Evolutionary conservation across 1,140 invertebrate species (phyloP).

Genomic region (Ceratina japonica): DNA sequence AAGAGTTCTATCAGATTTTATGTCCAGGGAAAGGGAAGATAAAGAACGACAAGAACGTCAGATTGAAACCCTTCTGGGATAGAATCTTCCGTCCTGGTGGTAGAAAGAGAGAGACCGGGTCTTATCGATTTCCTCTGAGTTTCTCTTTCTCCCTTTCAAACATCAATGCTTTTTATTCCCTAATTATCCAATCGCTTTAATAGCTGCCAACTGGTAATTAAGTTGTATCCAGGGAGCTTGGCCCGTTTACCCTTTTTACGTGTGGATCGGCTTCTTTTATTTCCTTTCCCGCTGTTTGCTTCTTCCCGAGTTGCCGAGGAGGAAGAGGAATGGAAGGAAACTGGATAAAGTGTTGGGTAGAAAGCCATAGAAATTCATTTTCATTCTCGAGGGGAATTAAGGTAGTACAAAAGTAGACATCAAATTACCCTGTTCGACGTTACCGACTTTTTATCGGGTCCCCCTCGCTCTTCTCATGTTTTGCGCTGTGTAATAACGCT

Average conservation of each 20-base stretch:
- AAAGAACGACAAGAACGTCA: not conserved
- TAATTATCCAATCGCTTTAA: slow-evolving; percentile 48
- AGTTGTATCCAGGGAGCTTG: slow-evolving; percentile 30
- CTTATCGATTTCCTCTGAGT: slow-evolving; percentile 45
- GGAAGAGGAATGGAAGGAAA: slow-evolving; percentile 3
- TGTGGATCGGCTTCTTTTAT: not conserved
- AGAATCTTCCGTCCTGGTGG: slow-evolving; percentile 18
- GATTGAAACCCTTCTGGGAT: slow-evolving; percentile 19
- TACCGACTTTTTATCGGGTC: slow-evolving; percentile 21
- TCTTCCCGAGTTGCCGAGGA: not conserved
- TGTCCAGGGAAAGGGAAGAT: not conserved
- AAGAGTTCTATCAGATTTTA: too few species aligned
- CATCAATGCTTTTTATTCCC: slow-evolving; percentile 36
- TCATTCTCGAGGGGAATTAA: slow-evolving; percentile 52
- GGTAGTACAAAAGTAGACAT: slow-evolving; percentile 1
- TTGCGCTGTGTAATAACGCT: slow-evolving; percentile 13
- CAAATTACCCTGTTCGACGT: slow-evolving; percentile 16
- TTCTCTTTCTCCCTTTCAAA: not conserved
- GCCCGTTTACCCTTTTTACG: not conserved
- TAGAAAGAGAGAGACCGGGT: slow-evolving; percentile 30
- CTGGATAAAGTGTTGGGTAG: slow-evolving; percentile 26
- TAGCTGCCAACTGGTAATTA: slow-evolving; percentile 53
- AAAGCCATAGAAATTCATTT: slow-evolving; percentile 35
- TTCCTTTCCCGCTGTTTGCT: too few species aligned
- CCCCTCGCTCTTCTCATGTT: not conserved